Percentiles rank a stretch among this genome's conserved stretches.
These are phyloP conservation scores for Metellina segmentata DNA, from an alignment of 2,888 invertebrate species.

Conservation along the genomic window DNA sequence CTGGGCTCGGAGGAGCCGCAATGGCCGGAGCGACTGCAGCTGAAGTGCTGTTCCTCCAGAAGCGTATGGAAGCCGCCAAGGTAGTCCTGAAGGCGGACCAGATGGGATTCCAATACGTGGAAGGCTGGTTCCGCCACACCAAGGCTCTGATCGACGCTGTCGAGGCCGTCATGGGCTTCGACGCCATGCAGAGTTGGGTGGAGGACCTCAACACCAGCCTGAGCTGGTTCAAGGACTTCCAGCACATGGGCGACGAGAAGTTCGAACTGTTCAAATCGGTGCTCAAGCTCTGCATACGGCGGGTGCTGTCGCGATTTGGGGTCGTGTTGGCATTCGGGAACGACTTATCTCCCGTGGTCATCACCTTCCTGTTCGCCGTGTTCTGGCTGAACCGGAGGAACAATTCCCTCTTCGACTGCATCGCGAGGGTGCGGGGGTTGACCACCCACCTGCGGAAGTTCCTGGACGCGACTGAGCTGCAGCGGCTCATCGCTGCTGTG, in stretches of 20 bases:
- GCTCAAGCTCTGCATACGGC: not conserved
- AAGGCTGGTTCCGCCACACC: not conserved
- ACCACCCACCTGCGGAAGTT: not conserved
- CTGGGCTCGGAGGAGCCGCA: not conserved
- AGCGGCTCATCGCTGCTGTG: not conserved
- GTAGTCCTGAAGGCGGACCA: not conserved
- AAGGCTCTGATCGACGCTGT: not conserved
- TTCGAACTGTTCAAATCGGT: not conserved
- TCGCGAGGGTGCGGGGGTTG: not conserved
- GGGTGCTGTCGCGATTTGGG: not conserved
- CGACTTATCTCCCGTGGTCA: not conserved
- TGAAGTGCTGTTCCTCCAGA: not conserved
- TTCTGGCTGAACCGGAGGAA: not conserved
- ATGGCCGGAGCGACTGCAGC: not conserved
- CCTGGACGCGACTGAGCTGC: not conserved
- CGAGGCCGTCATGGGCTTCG: not conserved
- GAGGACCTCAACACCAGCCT: not conserved
- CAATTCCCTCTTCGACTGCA: not conserved
- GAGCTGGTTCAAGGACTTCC: not conserved
- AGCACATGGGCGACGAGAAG: too few relatives aligned
- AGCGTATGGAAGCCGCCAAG: not conserved
- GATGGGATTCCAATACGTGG: not conserved
- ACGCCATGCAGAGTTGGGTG: not conserved
- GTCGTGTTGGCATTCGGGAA: not conserved
- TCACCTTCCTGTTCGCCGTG: constrained; percentile 1